phyloP scores from a whole-genome alignment of 2,888 invertebrate genomes.

The Drosophila anomalata region DNA sequence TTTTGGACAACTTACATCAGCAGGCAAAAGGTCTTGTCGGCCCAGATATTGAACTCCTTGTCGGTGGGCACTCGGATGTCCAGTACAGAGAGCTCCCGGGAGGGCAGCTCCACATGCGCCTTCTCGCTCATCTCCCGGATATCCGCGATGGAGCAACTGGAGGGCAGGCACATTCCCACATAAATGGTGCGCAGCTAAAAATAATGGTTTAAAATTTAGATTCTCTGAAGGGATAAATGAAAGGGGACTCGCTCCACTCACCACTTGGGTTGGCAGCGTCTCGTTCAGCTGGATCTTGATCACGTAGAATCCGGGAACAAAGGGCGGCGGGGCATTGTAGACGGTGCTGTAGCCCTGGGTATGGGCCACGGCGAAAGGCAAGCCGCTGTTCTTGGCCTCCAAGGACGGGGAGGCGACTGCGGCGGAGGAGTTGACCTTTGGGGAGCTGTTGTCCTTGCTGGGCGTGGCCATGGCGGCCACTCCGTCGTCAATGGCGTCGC shows the following conservation, averaged over 20 bases:
- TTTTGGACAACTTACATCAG: conserved; percentile 86
- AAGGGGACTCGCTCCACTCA: conserved; percentile 60
- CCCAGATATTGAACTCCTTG: conserved; percentile 87
- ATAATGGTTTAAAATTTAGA: background rate
- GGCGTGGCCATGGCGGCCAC: conserved; percentile 15
- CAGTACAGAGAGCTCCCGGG: conserved; percentile 86
- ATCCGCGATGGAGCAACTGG: conserved; percentile 87
- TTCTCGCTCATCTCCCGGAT: conserved; percentile 86
- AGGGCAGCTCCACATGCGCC: conserved; percentile 84
- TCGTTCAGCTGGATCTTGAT: conserved; percentile 86
- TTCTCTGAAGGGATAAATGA: background rate
- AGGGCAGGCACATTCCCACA: conserved; percentile 91
- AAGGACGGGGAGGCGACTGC: conserved; percentile 1
- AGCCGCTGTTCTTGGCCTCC: conserved; percentile 66
- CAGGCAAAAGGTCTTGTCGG: conserved; percentile 89
- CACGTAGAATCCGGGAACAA: conserved; percentile 88
- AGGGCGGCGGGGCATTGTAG: conserved; percentile 86
- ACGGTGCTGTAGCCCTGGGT: conserved; percentile 75
- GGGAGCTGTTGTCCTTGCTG: conserved; percentile 35
- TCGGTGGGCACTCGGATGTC: conserved; percentile 89
- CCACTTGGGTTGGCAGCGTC: conserved; percentile 76
- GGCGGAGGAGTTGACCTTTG: conserved; percentile 1
- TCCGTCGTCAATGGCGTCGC: conserved; percentile 86
- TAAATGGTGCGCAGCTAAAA: conserved; percentile 88
- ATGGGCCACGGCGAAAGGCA: conserved; percentile 81